Percentiles rank a stretch among this genome's conserved stretches.
Evolutionary conservation across 2,888 invertebrate genomes (phyloP).

Genomic region (Chalcosyrphus nemorum): DNA sequence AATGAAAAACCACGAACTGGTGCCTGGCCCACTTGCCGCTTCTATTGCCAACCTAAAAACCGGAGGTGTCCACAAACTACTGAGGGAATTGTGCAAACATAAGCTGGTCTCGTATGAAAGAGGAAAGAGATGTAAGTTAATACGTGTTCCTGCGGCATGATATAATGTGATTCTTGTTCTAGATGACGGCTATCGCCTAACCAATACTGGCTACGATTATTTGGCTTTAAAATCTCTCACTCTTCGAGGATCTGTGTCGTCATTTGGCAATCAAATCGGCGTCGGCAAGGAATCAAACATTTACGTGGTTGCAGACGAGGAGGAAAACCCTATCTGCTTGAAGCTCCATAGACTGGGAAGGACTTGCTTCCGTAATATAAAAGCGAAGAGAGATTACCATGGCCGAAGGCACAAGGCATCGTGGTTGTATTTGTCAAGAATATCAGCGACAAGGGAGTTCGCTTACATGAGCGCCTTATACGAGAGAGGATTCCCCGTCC

Average conservation of each 20-base stretch:
- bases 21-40: conserved; percentile 93
- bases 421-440: conserved; percentile 97
- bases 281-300: conserved; percentile 99
- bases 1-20: conserved; percentile 99
- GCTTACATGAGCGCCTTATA: conserved; percentile 98
- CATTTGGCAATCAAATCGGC: conserved; percentile 99
- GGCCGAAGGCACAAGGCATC: conserved; percentile 93
- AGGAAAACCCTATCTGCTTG: conserved; percentile 91
- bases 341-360: conserved; percentile 96
- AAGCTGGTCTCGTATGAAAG: conserved; percentile 95
- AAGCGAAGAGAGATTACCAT: conserved; percentile 98
- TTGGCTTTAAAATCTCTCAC: conserved; percentile 94
- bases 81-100: conserved; percentile 95
- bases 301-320: conserved; percentile 92
- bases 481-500: conserved; percentile 96
- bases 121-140: conserved; percentile 92
- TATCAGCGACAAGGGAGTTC: conserved; percentile 98
- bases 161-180: no score
- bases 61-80: conserved; percentile 96
- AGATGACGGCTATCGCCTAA: conserved; percentile 98
- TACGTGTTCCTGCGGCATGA: background rate
- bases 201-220: conserved; percentile 98
- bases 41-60: conserved; percentile 96
- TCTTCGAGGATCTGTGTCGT: conserved; percentile 88
- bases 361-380: conserved; percentile 97